These are phyloP conservation scores for Cheirogaleus major DNA, from an alignment of 2,797 vertebrate species.

Conservation along the genomic window DNA sequence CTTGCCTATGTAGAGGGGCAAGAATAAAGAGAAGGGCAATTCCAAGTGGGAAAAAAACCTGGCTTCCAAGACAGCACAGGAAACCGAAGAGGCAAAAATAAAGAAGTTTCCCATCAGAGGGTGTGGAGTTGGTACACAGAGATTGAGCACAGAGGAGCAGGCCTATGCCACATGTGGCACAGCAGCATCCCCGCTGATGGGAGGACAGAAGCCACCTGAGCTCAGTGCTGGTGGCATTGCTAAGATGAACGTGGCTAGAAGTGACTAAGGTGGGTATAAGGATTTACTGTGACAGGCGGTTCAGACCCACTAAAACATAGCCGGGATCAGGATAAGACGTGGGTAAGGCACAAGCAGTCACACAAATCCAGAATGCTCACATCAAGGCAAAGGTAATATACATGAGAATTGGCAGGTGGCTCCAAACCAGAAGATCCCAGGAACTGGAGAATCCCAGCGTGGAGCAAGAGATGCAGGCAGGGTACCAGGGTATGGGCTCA, in stretches of 20 bases:
- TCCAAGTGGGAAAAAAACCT: not conserved
- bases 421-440: not conserved
- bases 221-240: not conserved
- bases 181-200: not conserved
- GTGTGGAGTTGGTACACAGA: not conserved
- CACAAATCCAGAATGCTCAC: not conserved
- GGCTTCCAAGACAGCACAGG: not conserved
- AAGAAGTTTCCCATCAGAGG: not conserved
- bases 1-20: not conserved
- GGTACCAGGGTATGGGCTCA: not conserved
- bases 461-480: not conserved
- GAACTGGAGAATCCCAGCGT: not conserved
- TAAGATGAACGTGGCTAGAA: not conserved
- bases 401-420: not conserved
- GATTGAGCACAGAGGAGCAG: not conserved
- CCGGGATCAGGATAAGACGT: not conserved
- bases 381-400: not conserved
- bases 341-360: not conserved
- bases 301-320: not conserved
- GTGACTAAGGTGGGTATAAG: not conserved
- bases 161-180: not conserved
- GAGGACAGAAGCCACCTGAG: not conserved
- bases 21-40: not conserved
- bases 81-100: not conserved
- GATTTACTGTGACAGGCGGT: not conserved